Evolutionary conservation across 92 coral and sea anemone species (phyloP), one percentile per base, ranked within the genome.

Genomic region (Micromussa lordhowensis): DNA sequence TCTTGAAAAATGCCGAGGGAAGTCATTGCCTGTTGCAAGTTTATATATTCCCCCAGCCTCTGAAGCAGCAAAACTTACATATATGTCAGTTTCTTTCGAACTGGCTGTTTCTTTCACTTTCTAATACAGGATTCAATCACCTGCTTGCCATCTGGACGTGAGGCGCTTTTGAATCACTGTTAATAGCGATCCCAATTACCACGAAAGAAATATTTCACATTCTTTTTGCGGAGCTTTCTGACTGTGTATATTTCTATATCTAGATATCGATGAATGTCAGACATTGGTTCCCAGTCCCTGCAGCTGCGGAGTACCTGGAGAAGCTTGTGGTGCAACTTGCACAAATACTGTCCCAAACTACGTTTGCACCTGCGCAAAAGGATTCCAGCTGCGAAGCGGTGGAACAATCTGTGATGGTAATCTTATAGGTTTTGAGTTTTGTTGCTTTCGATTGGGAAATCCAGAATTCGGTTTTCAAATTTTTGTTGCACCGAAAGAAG

Each of bases 391-490:
- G 22, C 34, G 85, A 82, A 82, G 76, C 28, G 85, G 85, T 15
- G 85, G 76, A 82, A 82, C 63, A 40, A 68, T 82, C 17, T 82
- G 85, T 4, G 76, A 82, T 53, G 85, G 85, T 82, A 82, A 81
- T 28, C 16, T 16, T 16, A 22, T 61, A 22, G 9, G 64, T 61
- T 61, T 61, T 22, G 32, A 66, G 26, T 26, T 66, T 28, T 2
- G 0, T 8, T 19, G 18, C 21, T 2, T 16, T 3, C 4, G 22
- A 55, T 5, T 17, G 19, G 13, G 57, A 10, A 51, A 51, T 36
- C 57, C 57, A 51, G 13, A 17, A 17, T 54, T 54, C 16, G 19
- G 14, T 17, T 1, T 0, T 1, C 19, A 55, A 15, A 38, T 4
- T 49, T 22, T 69, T 31, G 19, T 26, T 21, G 35, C 32, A 34